A percentile compares a stretch with the other conserved stretches of the same genome.
These are phyloP conservation scores for Melitaea athalia DNA, from an alignment of 2,888 invertebrate genomes.

Conservation along the genomic window DNA sequence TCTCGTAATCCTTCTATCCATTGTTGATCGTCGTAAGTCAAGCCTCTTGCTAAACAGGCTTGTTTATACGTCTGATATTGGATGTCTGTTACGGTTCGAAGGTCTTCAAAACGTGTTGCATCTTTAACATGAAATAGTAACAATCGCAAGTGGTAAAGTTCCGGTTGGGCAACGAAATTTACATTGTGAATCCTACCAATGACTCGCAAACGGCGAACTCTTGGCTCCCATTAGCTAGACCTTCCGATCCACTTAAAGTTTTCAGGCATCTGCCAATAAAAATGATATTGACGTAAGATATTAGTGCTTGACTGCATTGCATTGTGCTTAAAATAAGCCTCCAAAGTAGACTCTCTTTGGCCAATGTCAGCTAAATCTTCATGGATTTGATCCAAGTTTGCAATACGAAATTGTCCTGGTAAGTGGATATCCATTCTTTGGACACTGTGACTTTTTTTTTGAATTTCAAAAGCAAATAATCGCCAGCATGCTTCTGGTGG, in stretches of 20 bases:
- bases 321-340: too few relatives aligned
- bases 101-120: conserved; percentile 32
- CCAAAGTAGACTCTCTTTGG: too few relatives aligned
- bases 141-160: conserved; percentile 35
- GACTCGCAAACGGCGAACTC: conserved; percentile 33
- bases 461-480: conserved; percentile 45
- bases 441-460: conserved; percentile 44
- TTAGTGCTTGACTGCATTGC: too few relatives aligned
- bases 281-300: too few relatives aligned
- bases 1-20: conserved; percentile 35
- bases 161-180: conserved; percentile 29
- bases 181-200: conserved; percentile 33
- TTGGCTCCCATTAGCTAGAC: conserved; percentile 35
- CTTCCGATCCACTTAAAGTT: conserved; percentile 5
- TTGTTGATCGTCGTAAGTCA: conserved; percentile 35
- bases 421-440: conserved; percentile 33
- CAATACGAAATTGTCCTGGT: conserved; percentile 22
- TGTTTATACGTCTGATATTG: conserved; percentile 32
- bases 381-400: too few relatives aligned
- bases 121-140: conserved; percentile 35
- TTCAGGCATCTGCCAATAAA: neutral
- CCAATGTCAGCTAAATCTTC: too few relatives aligned
- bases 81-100: conserved; percentile 29
- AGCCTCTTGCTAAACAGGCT: conserved; percentile 29
- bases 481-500: conserved; percentile 45